Evolutionary conservation across 2,888 invertebrate species (phyloP).

Genomic region (Drosophila macrospina): DNA sequence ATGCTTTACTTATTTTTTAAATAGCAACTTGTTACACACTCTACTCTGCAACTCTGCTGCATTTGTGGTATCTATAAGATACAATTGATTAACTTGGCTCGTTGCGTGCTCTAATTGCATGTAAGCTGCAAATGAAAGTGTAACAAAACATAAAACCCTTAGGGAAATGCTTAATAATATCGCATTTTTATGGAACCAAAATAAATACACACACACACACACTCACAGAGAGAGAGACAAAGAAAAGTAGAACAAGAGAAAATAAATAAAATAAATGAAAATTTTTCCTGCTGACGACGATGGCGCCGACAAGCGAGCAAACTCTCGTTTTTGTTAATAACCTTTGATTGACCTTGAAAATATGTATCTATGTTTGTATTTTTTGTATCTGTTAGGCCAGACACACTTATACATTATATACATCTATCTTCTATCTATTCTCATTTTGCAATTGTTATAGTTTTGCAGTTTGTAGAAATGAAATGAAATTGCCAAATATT

Average conservation of each 20-base stretch:
- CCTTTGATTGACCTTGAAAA: constrained; percentile 82
- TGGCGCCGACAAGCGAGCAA: constrained; percentile 13
- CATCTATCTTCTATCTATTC: constrained; percentile 5
- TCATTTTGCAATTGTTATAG: constrained; percentile 19
- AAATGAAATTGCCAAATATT: constrained; percentile 65
- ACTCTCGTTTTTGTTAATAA: constrained; percentile 72
- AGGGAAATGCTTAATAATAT: constrained; percentile 35
- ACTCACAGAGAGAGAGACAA: constrained; percentile 5
- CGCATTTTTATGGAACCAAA: constrained; percentile 46
- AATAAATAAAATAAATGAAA: constrained; percentile 54
- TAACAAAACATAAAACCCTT: constrained; percentile 23
- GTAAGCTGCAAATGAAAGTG: constrained; percentile 45
- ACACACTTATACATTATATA: too few species aligned
- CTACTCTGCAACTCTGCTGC: background rate
- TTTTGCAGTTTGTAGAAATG: constrained; percentile 46
- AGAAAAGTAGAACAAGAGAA: constrained; percentile 34
- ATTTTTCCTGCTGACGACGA: constrained; percentile 57
- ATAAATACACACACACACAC: constrained; percentile 35
- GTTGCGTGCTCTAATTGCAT: constrained; percentile 67
- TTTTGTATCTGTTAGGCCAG: background rate
- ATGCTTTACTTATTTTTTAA: constrained; percentile 33
- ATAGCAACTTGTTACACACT: constrained; percentile 24
- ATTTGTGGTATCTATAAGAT: constrained; percentile 5
- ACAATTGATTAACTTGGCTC: constrained; percentile 5
- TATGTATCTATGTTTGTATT: constrained; percentile 40